A percentile compares a stretch with the other conserved stretches of the same genome.
Conservation (phyloP, 2,113 vertebrate genomes). For the Equus quagga region DNA sequence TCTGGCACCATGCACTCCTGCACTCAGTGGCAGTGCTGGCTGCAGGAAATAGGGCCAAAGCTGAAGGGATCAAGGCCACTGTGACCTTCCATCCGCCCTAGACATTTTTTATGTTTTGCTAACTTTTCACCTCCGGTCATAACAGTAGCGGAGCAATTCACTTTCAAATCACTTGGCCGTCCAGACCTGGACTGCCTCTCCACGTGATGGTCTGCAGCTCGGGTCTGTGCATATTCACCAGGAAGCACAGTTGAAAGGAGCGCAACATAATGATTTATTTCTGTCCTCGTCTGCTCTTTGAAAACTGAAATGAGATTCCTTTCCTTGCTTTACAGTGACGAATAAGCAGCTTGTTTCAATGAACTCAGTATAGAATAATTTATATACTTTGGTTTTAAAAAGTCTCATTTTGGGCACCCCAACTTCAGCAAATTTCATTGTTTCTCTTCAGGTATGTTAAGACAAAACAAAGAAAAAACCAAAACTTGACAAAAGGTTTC, state of each 20-base stretch:
- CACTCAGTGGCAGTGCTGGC: neutral
- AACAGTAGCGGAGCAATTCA: neutral
- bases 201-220: neutral
- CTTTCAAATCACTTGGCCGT: neutral
- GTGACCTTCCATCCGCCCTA: neutral
- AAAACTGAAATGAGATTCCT: slow-evolving; percentile 11
- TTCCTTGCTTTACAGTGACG: neutral
- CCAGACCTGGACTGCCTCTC: neutral
- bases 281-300: neutral
- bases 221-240: neutral
- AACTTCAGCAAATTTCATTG: neutral
- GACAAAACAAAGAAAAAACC: neutral
- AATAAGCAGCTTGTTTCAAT: neutral
- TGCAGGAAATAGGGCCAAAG: neutral
- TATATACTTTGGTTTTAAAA: neutral
- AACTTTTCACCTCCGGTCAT: neutral
- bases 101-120: neutral
- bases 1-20: neutral
- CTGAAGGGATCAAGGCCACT: neutral
- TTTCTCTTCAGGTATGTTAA: neutral
- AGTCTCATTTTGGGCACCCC: neutral
- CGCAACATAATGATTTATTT: neutral
- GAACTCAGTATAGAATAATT: neutral
- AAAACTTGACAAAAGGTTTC: neutral
- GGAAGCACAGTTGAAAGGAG: neutral